Evolutionary conservation across 2,797 vertebrate species (phyloP).

Genomic region (Anisognathus igniventris): DNA sequence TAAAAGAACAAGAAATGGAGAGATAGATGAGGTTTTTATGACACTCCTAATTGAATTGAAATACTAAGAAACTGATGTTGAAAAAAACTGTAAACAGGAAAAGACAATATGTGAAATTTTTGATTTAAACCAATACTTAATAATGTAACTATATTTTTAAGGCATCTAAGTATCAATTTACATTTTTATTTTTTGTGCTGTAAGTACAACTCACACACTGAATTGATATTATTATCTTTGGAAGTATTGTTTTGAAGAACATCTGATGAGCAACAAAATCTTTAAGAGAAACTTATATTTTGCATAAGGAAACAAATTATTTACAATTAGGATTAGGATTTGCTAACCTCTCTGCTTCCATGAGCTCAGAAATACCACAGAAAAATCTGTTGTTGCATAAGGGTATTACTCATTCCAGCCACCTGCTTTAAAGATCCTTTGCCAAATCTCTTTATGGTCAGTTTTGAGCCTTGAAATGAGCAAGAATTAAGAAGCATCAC

Average conservation of each 20-base stretch:
- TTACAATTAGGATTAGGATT: background rate
- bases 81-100: background rate
- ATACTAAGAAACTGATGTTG: background rate
- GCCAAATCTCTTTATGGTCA: background rate
- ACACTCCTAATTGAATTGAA: background rate
- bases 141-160: background rate
- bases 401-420: background rate
- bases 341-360: background rate
- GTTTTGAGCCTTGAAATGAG: background rate
- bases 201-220: rapidly evolving
- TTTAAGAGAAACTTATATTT: background rate
- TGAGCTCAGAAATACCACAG: background rate
- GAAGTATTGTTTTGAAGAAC: background rate
- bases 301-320: background rate
- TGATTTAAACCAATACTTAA: background rate
- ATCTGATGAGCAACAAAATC: background rate
- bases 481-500: background rate
- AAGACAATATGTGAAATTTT: background rate
- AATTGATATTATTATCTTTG: background rate
- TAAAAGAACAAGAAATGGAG: background rate
- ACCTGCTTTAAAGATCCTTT: background rate
- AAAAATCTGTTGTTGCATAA: background rate
- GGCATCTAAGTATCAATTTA: background rate
- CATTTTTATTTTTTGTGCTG: background rate
- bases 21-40: background rate